Percentiles rank a stretch among this genome's conserved stretches.
These are phyloP conservation scores for Pachyrhynchus sulphureomaculatus DNA, from an alignment of 1,140 invertebrate genomes.

Conservation along the genomic window DNA sequence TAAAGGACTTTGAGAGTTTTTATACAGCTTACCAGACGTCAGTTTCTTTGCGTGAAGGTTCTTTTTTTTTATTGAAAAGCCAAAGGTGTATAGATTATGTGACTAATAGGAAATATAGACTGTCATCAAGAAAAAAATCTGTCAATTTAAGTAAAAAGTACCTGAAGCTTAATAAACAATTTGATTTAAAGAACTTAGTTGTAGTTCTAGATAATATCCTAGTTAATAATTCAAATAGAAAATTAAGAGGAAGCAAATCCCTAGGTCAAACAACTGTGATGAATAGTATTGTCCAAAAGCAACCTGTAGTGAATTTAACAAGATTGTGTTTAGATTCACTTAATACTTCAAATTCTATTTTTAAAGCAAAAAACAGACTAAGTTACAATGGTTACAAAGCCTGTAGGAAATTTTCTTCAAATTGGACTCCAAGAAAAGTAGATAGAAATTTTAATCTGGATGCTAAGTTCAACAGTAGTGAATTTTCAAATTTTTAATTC, in stretches of 20 bases:
- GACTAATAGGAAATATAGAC: neutral
- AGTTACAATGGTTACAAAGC: neutral
- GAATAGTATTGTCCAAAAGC: neutral
- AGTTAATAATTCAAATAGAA: neutral
- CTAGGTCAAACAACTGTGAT: no score
- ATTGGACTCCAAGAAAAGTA: neutral
- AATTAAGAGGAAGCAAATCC: neutral
- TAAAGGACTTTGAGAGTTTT: slow-evolving; percentile 8
- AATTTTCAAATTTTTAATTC: neutral
- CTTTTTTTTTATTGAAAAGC: neutral
- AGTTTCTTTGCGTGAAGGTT: neutral
- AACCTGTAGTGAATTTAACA: neutral
- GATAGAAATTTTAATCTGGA: neutral
- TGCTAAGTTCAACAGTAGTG: neutral
- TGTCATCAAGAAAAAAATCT: neutral
- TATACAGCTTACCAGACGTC: neutral
- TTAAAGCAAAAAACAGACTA: neutral
- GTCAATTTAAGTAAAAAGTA: neutral
- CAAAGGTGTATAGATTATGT: neutral
- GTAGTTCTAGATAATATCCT: slow-evolving; percentile 2
- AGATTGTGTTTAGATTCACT: neutral
- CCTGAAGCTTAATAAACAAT: neutral
- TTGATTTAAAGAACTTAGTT: slow-evolving; percentile 3
- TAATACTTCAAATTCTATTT: neutral
- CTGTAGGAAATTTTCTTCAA: slow-evolving; percentile 1